Conservation (phyloP, 2,797 vertebrate species). For the Crax fasciolata region DNA sequence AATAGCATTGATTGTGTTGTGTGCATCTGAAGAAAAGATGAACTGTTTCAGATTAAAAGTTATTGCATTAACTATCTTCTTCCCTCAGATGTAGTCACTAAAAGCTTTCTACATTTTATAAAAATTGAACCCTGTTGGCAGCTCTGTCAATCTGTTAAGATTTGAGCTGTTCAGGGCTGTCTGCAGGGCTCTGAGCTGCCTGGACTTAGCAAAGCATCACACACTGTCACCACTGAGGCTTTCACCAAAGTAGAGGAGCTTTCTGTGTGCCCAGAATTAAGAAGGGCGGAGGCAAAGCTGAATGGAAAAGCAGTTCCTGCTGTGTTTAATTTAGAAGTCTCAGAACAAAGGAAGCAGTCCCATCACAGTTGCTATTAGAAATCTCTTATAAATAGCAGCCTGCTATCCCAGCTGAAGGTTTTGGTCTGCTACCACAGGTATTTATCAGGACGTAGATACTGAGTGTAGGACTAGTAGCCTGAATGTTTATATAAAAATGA, state of each 20-base stretch:
- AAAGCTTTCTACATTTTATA: not conserved
- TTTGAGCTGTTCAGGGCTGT: not conserved
- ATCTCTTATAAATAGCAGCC: not conserved
- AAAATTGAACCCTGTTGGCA: not conserved
- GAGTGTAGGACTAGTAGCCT: not conserved
- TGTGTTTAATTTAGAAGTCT: not conserved
- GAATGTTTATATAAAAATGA: slow-evolving; percentile 42
- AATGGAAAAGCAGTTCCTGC: not conserved
- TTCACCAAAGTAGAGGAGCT: not conserved
- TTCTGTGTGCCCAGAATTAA: not conserved
- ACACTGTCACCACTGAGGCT: not conserved
- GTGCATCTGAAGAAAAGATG: not conserved
- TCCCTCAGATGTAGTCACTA: not conserved
- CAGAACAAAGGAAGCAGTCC: not conserved
- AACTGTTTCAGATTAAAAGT: not conserved
- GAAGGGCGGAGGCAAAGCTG: not conserved
- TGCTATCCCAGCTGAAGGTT: not conserved
- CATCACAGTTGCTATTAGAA: not conserved
- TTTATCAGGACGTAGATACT: not conserved
- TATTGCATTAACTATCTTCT: not conserved
- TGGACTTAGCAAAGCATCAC: not conserved
- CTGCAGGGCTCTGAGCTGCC: not conserved
- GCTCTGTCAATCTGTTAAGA: not conserved
- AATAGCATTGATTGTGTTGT: not conserved
- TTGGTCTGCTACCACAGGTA: not conserved